These are phyloP conservation scores for Meloidogyne hapla DNA, from an alignment of 1,140 invertebrate genomes.

Conservation along the genomic window DNA sequence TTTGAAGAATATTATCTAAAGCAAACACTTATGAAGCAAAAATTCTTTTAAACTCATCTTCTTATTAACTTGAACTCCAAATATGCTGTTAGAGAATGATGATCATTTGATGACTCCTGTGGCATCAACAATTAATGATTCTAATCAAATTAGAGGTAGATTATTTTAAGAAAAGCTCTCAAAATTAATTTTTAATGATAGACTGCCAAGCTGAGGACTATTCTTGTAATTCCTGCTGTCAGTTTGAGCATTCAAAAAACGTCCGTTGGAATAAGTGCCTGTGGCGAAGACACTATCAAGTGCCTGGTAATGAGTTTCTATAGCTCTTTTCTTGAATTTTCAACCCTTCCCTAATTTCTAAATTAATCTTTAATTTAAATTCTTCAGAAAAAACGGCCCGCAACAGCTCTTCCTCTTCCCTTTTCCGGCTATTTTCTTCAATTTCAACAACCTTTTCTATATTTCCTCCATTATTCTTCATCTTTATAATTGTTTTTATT, in stretches of 20 bases:
- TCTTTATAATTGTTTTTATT: background rate
- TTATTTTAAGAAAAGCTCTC: background rate
- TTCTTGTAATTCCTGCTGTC: background rate
- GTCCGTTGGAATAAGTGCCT: background rate
- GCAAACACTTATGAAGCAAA: too few species aligned
- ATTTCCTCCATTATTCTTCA: background rate
- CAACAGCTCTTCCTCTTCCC: background rate
- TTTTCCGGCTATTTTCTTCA: background rate
- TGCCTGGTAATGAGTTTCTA: too few species aligned
- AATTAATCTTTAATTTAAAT: too few species aligned
- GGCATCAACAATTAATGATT: too few species aligned
- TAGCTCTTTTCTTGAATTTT: too few species aligned
- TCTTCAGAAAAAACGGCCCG: background rate
- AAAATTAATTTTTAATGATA: background rate
- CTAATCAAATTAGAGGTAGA: too few species aligned
- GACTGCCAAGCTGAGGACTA: background rate
- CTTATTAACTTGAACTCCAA: too few species aligned
- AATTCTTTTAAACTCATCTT: too few species aligned
- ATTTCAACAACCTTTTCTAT: background rate
- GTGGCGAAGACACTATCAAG: background rate
- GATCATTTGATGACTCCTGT: too few species aligned
- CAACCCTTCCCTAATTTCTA: too few species aligned
- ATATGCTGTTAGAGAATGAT: too few species aligned
- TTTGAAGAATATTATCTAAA: background rate
- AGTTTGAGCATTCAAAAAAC: background rate